Base-by-base conservation (phyloP, 2,113 vertebrate species). In the Emydura subglobosa region DNA sequence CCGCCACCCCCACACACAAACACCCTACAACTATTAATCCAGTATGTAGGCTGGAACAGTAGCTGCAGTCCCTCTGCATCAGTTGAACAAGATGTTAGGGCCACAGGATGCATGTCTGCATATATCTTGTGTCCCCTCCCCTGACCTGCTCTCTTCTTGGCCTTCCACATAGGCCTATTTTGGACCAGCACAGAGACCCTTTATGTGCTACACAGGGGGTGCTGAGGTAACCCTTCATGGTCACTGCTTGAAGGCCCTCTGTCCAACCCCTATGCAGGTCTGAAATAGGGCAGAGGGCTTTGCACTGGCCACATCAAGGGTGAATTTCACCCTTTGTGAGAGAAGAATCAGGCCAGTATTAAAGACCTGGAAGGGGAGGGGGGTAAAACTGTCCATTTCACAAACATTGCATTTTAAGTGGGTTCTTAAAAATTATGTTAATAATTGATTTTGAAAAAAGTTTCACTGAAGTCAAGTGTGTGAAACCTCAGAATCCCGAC, bases 201-300 rank as follows among this genome's bases (percentile, higher is more conserved):
- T n/a, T 19, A n/a, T n/a, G 34, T 68, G 34, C 31, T 68, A 19
- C 61, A 65, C 13, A 9, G 7, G 61, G 7, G 61, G 13, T 21
- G 61, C 61, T 68, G 34, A 34, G 29, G 34, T 16, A 24, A 42
- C 22, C 57, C 2, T 59, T 22, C 57, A 27, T 59, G 57, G 25
- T 59, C 57, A 59, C 39, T 25, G 21, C 22, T 27, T 44, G 39
- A 76, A 76, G 39, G 72, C 25, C 83, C 83, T 91, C 17, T 68
- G 27, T 61, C 31, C 34, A n/a, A 31, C 31, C 31, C 31, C 59
- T 65, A 2, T 13, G 5, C 76, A 2, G 61, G 22, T 11, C 21
- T 12, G 59, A 68, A 72, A 94, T 57, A 93, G 47, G 24, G 17
- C 54, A 82, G 89, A 42, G 13, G 31, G 7, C 14, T 93, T 95